Conservation (phyloP, 1,140 invertebrate genomes). For the Papilio xuthus region DNA sequence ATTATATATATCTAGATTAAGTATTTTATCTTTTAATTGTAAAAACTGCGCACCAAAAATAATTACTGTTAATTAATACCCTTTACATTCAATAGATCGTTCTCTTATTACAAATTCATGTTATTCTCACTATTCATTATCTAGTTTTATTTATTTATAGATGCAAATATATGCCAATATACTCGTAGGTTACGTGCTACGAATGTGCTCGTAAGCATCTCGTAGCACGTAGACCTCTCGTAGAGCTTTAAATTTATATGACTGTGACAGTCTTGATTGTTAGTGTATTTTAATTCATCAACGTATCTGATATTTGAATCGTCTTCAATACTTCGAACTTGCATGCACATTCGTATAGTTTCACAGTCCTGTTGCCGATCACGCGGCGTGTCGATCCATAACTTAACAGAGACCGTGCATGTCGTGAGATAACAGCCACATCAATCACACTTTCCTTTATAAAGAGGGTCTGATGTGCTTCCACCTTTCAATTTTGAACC, state of each 20-base stretch:
- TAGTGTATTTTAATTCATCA: neutral
- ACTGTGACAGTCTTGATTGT: neutral
- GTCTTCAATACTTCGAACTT: neutral
- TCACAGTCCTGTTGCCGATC: neutral
- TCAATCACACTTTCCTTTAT: conserved; percentile 34
- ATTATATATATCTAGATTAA: too few relatives aligned
- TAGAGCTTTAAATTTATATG: neutral
- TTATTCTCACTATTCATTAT: too few relatives aligned
- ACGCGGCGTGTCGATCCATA: conserved; percentile 28
- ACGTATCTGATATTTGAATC: neutral
- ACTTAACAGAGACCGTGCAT: conserved; percentile 24
- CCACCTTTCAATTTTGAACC: conserved; percentile 15
- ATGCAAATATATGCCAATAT: neutral
- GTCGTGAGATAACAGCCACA: conserved; percentile 23
- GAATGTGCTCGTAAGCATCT: neutral
- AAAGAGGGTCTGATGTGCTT: conserved; percentile 21
- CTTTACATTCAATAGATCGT: too few relatives aligned
- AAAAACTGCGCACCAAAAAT: too few relatives aligned
- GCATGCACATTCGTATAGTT: neutral
- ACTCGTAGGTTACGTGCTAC: neutral
- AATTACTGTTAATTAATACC: too few relatives aligned
- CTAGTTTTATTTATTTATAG: too few relatives aligned
- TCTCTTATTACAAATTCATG: too few relatives aligned
- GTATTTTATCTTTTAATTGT: too few relatives aligned
- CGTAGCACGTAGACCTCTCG: neutral